phyloP scores from a whole-genome alignment of 2,797 vertebrate genomes.

The Mycteria americana region DNA sequence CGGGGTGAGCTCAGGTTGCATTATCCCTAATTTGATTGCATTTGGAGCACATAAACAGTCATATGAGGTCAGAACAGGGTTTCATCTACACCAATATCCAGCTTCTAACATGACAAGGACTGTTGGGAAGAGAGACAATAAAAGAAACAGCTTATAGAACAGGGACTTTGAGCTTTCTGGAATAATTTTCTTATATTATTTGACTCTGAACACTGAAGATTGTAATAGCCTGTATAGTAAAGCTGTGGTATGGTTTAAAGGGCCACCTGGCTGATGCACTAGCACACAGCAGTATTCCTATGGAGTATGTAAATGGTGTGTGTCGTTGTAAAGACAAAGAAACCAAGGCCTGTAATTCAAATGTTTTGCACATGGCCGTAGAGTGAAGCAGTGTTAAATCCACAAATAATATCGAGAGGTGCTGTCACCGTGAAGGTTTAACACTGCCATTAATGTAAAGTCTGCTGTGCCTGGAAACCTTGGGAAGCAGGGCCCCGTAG shows the following conservation, averaged over 20 bases:
- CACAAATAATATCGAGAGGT: neutral
- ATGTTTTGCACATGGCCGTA: neutral
- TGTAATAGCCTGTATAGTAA: neutral
- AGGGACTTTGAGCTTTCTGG: neutral
- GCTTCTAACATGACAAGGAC: neutral
- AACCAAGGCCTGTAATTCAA: neutral
- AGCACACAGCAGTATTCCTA: neutral
- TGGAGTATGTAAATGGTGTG: neutral
- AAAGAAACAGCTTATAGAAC: neutral
- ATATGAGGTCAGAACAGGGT: neutral
- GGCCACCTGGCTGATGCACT: neutral
- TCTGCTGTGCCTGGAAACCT: neutral
- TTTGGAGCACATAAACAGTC: neutral
- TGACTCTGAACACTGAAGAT: neutral
- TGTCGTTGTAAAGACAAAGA: neutral
- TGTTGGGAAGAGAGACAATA: neutral
- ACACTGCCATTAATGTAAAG: neutral
- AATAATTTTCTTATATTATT: neutral
- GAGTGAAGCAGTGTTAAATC: neutral
- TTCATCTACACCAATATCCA: neutral
- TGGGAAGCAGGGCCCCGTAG: rapidly evolving
- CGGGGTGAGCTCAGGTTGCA: neutral
- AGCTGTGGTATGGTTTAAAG: neutral
- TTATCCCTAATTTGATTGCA: neutral
- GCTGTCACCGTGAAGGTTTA: neutral